Evolutionary conservation across 1,140 invertebrate species (phyloP), one percentile per base, ranked within the genome.

Genomic region (Pollicipes pollicipes): DNA sequence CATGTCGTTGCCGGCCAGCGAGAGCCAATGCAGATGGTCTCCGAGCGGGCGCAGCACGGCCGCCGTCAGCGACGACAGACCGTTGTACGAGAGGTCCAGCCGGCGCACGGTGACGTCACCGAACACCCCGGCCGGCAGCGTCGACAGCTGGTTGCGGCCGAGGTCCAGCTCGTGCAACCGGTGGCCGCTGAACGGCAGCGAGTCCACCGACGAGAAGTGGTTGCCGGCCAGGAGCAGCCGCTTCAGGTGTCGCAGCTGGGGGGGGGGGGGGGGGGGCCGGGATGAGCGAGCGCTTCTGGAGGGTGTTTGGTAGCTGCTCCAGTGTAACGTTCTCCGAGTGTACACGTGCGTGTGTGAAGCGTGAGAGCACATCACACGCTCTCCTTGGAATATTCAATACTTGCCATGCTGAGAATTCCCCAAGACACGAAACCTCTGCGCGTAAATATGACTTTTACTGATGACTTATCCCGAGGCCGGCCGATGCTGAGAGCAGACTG

Each of bases 171-270:
- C 78, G 31, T 77, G 75, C 0, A 84, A 74, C 45, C 90, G 82
- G 16, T 73, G 72, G 21, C 72, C 75, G 31, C 69, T 68, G 17
- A 76, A 70, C 28, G 71, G 70, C 21, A 70, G 68, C 31, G 70
- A 58, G 63, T 76, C 71, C 68, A 76, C 45, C 66, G 74, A 74
- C 16, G 88, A 87, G 68, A 91, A 78, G 76, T 87, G 84, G 80
- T 91, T 92, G 32, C 88, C 88, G 75, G 90, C 88, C 73, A 91
- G 80, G 75, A 83, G 81, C 68, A 92, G 81, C 74, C 83, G 84
- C 75, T 84, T 84, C 63, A 92, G 79, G 31, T 78, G 75, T 24
- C 73, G 76, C 30, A 78, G 68, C 75, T 84, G 85, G 17, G 17
- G 17, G n/a, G n/a, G n/a, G n/a, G n/a, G n/a, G n/a, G n/a, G n/a